These are phyloP conservation scores for Atherix ibis DNA, from an alignment of 2,888 invertebrate species.

Conservation along the genomic window DNA sequence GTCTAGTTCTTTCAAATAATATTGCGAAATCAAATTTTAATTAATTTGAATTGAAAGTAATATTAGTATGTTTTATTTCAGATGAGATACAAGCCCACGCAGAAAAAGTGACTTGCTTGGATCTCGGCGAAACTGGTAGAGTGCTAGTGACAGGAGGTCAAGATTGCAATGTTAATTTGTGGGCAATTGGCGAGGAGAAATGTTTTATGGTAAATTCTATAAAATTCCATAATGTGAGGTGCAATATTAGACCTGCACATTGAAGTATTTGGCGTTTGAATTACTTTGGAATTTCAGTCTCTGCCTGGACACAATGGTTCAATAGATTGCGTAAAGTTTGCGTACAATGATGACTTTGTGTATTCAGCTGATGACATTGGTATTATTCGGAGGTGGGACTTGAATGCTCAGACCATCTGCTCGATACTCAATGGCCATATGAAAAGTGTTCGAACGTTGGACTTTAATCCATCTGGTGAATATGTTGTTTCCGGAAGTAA, in stretches of 20 bases:
- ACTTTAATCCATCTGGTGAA: slow-evolving; percentile 94
- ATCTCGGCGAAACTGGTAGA: slow-evolving; percentile 32
- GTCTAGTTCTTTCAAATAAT: too few species aligned
- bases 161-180: slow-evolving; percentile 92
- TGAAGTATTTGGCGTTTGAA: neutral
- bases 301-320: slow-evolving; percentile 87
- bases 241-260: neutral
- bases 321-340: slow-evolving; percentile 89
- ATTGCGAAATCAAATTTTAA: neutral
- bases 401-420: slow-evolving; percentile 50
- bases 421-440: slow-evolving; percentile 39
- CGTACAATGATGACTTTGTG: slow-evolving; percentile 84
- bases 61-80: slow-evolving; percentile 11
- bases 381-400: slow-evolving; percentile 88
- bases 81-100: slow-evolving; percentile 33
- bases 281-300: slow-evolving; percentile 53
- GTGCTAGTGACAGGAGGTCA: slow-evolving; percentile 60
- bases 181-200: slow-evolving; percentile 90
- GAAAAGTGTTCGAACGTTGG: slow-evolving; percentile 79
- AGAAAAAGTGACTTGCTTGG: slow-evolving; percentile 30
- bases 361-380: slow-evolving; percentile 91
- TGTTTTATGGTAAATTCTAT: slow-evolving; percentile 73
- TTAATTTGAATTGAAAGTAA: slow-evolving; percentile 11
- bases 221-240: too few species aligned
- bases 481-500: slow-evolving; percentile 86